These are phyloP conservation scores for Ruditapes philippinarum DNA, from an alignment of 1,140 invertebrate genomes.

Conservation along the genomic window DNA sequence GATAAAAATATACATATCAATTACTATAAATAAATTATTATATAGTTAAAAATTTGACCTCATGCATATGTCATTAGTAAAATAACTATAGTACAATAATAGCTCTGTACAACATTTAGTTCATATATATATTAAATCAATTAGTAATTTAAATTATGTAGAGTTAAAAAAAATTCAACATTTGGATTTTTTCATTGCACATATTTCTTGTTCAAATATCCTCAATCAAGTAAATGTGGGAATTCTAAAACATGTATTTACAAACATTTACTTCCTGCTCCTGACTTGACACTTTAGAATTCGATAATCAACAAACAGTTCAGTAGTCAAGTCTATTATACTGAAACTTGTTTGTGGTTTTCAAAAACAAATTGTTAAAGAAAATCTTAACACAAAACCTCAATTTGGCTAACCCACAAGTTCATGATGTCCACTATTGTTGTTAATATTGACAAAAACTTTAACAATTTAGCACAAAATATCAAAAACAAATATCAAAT, in stretches of 20 bases:
- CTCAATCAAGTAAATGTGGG: constrained; percentile 26
- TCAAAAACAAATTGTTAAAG: too few relatives aligned
- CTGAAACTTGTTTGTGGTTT: too few relatives aligned
- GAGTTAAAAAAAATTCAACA: constrained; percentile 39
- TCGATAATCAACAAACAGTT: too few relatives aligned
- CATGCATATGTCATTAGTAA: constrained; percentile 34
- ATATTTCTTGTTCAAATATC: constrained; percentile 38
- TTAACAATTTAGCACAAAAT: too few relatives aligned
- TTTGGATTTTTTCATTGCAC: constrained; percentile 40
- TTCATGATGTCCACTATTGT: too few relatives aligned
- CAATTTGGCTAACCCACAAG: too few relatives aligned
- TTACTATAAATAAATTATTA: constrained; percentile 43
- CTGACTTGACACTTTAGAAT: too few relatives aligned
- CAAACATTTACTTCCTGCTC: too few relatives aligned
- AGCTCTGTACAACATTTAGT: constrained; percentile 25
- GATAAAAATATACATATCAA: constrained; percentile 42
- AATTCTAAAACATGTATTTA: neutral
- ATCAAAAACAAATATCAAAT: too few relatives aligned
- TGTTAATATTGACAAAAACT: too few relatives aligned
- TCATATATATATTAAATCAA: constrained; percentile 31
- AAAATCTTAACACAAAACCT: too few relatives aligned
- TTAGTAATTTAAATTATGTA: constrained; percentile 43
- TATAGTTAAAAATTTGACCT: constrained; percentile 39
- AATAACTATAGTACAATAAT: constrained; percentile 37
- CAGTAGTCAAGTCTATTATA: too few relatives aligned